A percentile compares a stretch with the other conserved stretches of the same genome.
These are phyloP conservation scores for Capromys pilorides DNA, from an alignment of 2,797 vertebrate species.

Conservation along the genomic window DNA sequence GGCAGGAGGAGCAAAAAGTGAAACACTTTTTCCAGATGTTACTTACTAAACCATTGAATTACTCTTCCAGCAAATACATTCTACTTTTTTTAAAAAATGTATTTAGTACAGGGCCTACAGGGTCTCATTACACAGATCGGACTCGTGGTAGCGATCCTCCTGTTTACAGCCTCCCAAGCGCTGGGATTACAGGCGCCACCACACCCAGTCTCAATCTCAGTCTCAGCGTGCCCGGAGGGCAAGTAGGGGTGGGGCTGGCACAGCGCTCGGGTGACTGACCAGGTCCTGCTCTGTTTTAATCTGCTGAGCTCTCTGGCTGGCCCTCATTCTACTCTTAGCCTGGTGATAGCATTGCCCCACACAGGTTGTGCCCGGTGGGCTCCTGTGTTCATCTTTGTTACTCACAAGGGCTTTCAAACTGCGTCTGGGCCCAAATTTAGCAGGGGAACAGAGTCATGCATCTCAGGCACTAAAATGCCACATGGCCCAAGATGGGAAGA, in stretches of 20 bases:
- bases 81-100: not conserved
- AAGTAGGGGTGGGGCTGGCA: no score
- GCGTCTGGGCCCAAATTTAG: not conserved
- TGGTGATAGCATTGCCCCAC: fast-evolving
- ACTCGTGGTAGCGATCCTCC: no score
- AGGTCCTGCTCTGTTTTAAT: no score
- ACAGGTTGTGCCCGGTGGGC: not conserved
- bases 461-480: conserved; percentile 4
- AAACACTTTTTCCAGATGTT: not conserved
- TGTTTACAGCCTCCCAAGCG: no score
- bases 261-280: no score
- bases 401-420: not conserved
- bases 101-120: no score
- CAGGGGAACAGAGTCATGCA: not conserved
- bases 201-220: no score
- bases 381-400: not conserved
- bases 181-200: no score
- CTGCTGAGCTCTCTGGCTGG: no score
- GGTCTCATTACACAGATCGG: no score
- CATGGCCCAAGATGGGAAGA: not conserved
- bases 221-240: no score
- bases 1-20: not conserved
- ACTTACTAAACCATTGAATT: not conserved
- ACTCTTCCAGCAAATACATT: not conserved
- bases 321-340: not conserved